phyloP scores from a whole-genome alignment of 2,888 invertebrate species.

The Syrista parreyssii region DNA sequence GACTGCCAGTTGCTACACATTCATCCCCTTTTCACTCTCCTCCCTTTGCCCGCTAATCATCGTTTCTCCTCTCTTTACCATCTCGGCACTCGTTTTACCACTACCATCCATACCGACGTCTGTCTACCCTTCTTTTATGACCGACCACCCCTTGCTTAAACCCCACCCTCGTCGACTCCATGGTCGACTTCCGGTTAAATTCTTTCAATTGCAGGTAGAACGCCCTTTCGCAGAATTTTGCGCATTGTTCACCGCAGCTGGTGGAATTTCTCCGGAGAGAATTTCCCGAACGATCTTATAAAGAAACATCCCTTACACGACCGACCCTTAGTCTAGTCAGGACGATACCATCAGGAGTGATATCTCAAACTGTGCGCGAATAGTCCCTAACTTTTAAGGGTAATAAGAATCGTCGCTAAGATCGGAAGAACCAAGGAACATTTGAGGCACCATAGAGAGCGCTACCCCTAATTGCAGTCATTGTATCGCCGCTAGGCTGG shows the following conservation, averaged over 20 bases:
- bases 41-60: neutral
- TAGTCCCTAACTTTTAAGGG: neutral
- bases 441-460: constrained; percentile 32
- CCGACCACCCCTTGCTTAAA: constrained; percentile 19
- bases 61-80: neutral
- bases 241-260: constrained; percentile 11
- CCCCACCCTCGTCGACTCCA: constrained; percentile 14
- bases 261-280: neutral
- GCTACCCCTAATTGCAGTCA: constrained; percentile 41
- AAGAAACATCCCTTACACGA: neutral
- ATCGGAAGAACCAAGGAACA: constrained; percentile 8
- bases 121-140: neutral
- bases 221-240: neutral
- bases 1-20: neutral
- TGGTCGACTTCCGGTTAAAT: constrained; percentile 44
- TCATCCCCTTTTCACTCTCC: neutral
- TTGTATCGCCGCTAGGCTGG: constrained; percentile 40
- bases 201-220: constrained; percentile 45
- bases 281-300: neutral
- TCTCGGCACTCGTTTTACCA: neutral
- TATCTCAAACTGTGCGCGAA: neutral
- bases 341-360: neutral
- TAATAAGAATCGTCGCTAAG: neutral
- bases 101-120: neutral
- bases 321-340: neutral